phyloP scores from a whole-genome alignment of 1,140 invertebrate genomes.

The Coenobita brevimanus region DNA sequence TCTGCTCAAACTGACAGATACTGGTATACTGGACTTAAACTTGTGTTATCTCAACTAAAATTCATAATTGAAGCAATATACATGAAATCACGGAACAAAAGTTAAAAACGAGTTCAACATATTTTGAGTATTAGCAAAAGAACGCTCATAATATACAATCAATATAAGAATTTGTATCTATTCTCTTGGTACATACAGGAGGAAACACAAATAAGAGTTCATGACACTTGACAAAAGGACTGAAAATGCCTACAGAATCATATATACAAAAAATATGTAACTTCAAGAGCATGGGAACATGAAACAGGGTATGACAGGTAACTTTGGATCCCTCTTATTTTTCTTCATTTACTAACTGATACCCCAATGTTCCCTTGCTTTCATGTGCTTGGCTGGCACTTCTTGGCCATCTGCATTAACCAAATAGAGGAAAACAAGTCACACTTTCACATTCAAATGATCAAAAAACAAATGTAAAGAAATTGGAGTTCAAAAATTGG shows the following conservation, averaged over 20 bases:
- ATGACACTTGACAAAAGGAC: slow-evolving; percentile 51
- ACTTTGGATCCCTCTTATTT: slow-evolving; percentile 57
- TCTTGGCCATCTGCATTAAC: too few species aligned
- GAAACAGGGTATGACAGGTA: slow-evolving; percentile 17
- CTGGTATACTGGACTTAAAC: slow-evolving; percentile 41
- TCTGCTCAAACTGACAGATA: slow-evolving; percentile 43
- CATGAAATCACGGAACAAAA: slow-evolving; percentile 32
- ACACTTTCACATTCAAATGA: slow-evolving; percentile 58
- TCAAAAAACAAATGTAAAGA: slow-evolving; percentile 59
- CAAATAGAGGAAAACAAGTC: background rate
- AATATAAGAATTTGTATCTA: slow-evolving; percentile 19
- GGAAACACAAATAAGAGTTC: slow-evolving; percentile 44
- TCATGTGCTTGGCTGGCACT: too few species aligned
- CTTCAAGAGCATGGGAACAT: slow-evolving; percentile 17
- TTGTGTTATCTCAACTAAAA: slow-evolving; percentile 61
- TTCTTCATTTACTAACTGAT: too few species aligned
- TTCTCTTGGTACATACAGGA: slow-evolving; percentile 55
- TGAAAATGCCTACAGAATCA: slow-evolving; percentile 60
- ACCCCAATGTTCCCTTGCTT: slow-evolving; percentile 60
- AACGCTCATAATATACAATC: slow-evolving; percentile 47
- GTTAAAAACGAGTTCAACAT: slow-evolving; percentile 40
- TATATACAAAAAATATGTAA: slow-evolving; percentile 47
- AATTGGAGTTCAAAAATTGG: slow-evolving; percentile 67
- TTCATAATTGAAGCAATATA: slow-evolving; percentile 52
- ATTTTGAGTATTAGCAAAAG: slow-evolving; percentile 59